These are phyloP conservation scores for Bovichtus variegatus DNA, from an alignment of 2,797 vertebrate species.

Conservation along the genomic window DNA sequence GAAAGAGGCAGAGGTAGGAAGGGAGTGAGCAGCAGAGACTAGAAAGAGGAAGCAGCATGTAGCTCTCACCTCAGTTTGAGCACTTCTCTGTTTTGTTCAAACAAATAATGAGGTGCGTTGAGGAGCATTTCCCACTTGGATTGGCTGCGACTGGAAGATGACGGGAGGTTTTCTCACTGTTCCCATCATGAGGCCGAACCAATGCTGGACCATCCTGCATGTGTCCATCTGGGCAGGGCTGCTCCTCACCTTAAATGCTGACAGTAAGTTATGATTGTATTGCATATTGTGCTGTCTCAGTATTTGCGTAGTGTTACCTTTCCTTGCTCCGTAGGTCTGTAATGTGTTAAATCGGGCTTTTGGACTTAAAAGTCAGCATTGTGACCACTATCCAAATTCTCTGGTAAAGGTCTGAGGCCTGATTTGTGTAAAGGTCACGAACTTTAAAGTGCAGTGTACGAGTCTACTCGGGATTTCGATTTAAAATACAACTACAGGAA, in stretches of 20 bases:
- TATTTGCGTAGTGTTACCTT: not conserved
- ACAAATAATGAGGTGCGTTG: slow-evolving; percentile 21
- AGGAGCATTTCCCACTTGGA: slow-evolving; percentile 8
- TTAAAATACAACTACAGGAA: not conserved
- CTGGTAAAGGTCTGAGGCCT: not conserved
- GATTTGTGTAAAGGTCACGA: not conserved
- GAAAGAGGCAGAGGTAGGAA: slow-evolving; percentile 18
- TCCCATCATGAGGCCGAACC: slow-evolving; percentile 55
- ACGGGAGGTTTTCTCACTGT: not conserved
- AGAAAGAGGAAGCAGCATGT: slow-evolving; percentile 65
- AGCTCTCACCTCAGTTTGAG: not conserved
- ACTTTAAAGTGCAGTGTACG: not conserved
- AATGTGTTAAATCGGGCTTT: not conserved
- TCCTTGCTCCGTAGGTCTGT: not conserved
- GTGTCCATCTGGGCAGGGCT: slow-evolving; percentile 45
- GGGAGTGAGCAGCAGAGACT: not conserved
- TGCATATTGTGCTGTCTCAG: not conserved
- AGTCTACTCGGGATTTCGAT: not conserved
- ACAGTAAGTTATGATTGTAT: slow-evolving; percentile 58
- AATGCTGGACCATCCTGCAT: slow-evolving; percentile 22
- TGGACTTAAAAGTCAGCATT: not conserved
- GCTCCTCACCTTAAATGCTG: slow-evolving; percentile 46
- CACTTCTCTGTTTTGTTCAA: slow-evolving; percentile 26
- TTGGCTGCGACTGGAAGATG: slow-evolving; percentile 21
- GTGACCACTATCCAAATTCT: not conserved